Base-by-base conservation (phyloP, 1,140 invertebrate genomes). In the Epicauta chinensis region DNA sequence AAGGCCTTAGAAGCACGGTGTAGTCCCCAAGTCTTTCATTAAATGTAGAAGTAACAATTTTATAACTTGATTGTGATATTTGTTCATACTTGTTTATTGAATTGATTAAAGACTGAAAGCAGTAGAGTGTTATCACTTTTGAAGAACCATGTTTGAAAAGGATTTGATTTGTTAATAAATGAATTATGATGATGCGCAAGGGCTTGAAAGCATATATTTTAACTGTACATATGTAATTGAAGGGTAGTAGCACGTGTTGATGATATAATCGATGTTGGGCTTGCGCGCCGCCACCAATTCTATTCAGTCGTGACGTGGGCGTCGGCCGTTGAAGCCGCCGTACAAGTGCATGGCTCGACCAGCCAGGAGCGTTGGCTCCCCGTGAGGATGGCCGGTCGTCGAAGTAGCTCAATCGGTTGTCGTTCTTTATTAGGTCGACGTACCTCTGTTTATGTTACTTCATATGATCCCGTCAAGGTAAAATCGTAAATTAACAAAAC, bases 381-480 rank as follows among this genome's bases (percentile, higher is more conserved):
- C 50, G 40, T 56, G 40, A 38, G 74, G 55, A 70, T 77, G 73
- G 75, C 77, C 37, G 77, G 75, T 29, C 68, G 77, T 32, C 67
- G 77, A 16, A 77, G 75, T 60, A 77, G 76, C 60, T 78, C 77
- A 13, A 78, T 78, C 37, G 77, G 77, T 12, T 77, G 77, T 54
- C 71, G 76, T 15, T 77, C 77, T 2, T 67, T 78, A 15, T 72
- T 77, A 17, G 76, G 75, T 5, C 68, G 77, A 13, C 61, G 76
- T 30, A 71, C 77, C 10, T 77, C 76, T 10, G 71, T 74, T 10
- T 78, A 77, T 57, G 73, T 72, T 41, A 74, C 68, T 16, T 69
- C 72, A 23, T 75, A 76, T 56, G 76, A 77, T 53, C 75, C 75
- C 36, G 69, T 74, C 15, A 78, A 77, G 73, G 76, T 77, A 69